Evolutionary conservation across 1,140 invertebrate species (phyloP).

Genomic region (Himalopsyche phryganea): DNA sequence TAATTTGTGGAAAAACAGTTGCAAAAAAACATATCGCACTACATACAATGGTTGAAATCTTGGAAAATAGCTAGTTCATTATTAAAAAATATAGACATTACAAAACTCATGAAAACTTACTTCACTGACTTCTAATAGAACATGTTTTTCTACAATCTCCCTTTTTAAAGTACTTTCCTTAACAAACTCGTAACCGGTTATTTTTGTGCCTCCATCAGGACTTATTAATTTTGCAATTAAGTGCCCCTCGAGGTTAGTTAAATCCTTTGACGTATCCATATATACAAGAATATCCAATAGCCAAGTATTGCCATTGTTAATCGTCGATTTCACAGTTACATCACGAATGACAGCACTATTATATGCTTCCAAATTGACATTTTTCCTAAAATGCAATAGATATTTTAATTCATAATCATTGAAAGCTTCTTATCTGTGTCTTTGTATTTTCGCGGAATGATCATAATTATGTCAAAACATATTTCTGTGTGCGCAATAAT

Average conservation of each 20-base stretch:
- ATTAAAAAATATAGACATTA: no score
- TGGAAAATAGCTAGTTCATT: no score
- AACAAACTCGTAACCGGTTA: conserved; percentile 10
- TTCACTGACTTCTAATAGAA: conserved; percentile 6
- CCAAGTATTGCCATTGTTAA: conserved; percentile 30
- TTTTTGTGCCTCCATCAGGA: conserved; percentile 5
- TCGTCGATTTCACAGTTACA: conserved; percentile 43
- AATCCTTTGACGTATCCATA: conserved; percentile 3
- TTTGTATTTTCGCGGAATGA: no score
- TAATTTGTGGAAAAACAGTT: no score
- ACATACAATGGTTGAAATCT: no score
- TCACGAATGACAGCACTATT: conserved; percentile 51
- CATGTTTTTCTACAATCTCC: conserved; percentile 2
- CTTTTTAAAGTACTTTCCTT: conserved; percentile 15
- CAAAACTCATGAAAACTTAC: background rate
- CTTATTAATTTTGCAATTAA: conserved; percentile 10
- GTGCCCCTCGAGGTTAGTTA: conserved; percentile 17
- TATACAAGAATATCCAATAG: conserved; percentile 9
- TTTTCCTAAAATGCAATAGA: conserved; percentile 54
- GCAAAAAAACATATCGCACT: no score
- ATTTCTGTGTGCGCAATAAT: no score
- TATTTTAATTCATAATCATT: conserved; percentile 54
- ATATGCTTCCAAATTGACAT: conserved; percentile 52
- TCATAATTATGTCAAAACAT: no score
- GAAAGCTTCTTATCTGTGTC: no score